Base-by-base conservation (phyloP, 53 echinoderm and acorn worm genomes). In the Echinometra lucunter region DNA sequence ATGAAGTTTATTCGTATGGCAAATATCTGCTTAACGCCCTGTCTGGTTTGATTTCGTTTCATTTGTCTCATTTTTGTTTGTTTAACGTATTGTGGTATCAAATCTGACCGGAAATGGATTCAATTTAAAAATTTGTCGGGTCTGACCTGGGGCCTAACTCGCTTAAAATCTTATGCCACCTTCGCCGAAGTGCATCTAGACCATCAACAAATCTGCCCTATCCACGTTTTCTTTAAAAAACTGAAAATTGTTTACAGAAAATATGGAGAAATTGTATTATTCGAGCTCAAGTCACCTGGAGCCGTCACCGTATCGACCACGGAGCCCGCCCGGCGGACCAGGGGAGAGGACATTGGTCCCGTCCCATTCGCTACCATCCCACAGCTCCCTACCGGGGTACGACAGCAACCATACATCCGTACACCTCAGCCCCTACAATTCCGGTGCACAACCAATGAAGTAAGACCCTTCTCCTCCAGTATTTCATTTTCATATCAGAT, bases 371-470 rank as follows among this genome's bases (percentile, higher is more conserved):
- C 94, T 83, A 42, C 83, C 58, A 37, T 19, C 63, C 17, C 94
- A 94, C 85, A 27, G 66, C 16, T 35, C 58, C 27, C 57, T 92
- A 15, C 78, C 93, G 9, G 94, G 94, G 4, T 94, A 94, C 45
- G 94, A 94, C 4, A 85, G 60, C 57, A 94, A 82, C 66, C 94
- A 83, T 25, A 66, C 94, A 1, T n/a, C 94, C 13, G 85, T 85
- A 32, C 94, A 94, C 57, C 37, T 94, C 66, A 83, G 94, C 94
- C 85, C 94, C 82, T 94, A 94, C 94, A 94, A 94, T 58, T 2
- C 94, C 82, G 82, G 94, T 27, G 17, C 94, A 28, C 94, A 94
- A 44, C 82, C 94, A 6, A 63, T 94, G 58, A 94, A 94, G 94
- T 94, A 83, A 94, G 94, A 12, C 53, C 49, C 81, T 44, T 44